Conservation (phyloP, 2,888 invertebrate species). For the Helicoverpa assulta region DNA sequence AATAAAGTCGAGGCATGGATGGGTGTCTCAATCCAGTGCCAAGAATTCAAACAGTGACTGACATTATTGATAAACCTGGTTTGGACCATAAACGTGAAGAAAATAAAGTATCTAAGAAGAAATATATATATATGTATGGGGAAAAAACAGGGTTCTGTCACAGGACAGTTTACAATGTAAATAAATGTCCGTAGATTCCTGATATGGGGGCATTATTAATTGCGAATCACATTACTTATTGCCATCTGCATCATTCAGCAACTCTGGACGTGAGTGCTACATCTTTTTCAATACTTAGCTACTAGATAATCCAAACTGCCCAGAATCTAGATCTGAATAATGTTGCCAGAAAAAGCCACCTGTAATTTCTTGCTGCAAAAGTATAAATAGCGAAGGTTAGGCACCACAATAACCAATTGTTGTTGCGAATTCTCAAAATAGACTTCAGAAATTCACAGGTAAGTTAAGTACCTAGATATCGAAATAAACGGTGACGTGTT, state of each 20-base stretch:
- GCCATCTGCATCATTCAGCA: too few species aligned
- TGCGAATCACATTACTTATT: neutral
- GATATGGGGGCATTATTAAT: too few species aligned
- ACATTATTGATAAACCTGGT: constrained; percentile 26
- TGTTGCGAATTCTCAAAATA: constrained; percentile 30
- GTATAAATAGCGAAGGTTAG: constrained; percentile 28
- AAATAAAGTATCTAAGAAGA: constrained; percentile 10
- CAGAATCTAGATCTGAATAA: neutral
- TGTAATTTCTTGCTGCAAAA: constrained; percentile 2
- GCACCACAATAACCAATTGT: constrained; percentile 9
- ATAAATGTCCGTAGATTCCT: too few species aligned
- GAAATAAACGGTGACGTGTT: too few species aligned
- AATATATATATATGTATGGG: too few species aligned
- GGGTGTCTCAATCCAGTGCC: constrained; percentile 27
- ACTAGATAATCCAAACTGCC: neutral
- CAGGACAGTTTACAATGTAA: too few species aligned
- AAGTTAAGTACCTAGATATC: neutral
- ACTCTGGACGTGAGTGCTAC: neutral
- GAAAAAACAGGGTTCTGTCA: too few species aligned
- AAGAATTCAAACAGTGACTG: constrained; percentile 41
- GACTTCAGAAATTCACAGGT: constrained; percentile 12
- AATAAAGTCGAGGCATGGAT: constrained; percentile 37
- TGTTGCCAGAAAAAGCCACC: constrained; percentile 12
- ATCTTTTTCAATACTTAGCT: neutral
- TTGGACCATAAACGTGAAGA: constrained; percentile 22